phyloP scores from a whole-genome alignment of 1,140 invertebrate genomes.

The Heliconius eleuchia region DNA sequence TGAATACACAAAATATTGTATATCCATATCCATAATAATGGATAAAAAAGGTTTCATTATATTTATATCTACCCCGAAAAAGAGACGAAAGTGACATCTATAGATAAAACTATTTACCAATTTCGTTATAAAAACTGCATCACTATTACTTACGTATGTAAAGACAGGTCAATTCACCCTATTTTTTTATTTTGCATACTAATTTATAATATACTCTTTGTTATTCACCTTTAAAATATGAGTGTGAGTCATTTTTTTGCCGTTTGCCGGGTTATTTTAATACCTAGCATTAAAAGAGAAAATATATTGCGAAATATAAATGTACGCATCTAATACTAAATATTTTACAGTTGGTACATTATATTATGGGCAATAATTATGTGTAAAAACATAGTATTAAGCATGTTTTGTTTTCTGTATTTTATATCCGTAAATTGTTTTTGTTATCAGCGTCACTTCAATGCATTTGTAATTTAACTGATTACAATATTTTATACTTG shows the following conservation, averaged over 20 bases:
- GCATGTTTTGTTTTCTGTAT: neutral
- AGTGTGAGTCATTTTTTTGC: neutral
- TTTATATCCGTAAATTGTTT: conserved; percentile 3
- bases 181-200: neutral
- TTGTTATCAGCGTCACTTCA: conserved; percentile 3
- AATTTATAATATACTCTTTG: neutral
- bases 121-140: neutral
- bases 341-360: neutral
- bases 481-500: conserved; percentile 11
- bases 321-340: neutral
- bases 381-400: neutral
- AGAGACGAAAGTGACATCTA: neutral
- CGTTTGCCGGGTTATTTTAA: neutral
- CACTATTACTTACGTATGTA: neutral
- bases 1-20: neutral
- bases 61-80: neutral
- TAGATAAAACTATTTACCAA: neutral
- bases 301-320: neutral
- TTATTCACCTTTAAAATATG: conserved; percentile 6
- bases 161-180: neutral
- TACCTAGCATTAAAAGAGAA: neutral
- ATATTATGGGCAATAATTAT: neutral
- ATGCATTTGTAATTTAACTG: conserved; percentile 9
- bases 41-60: neutral
- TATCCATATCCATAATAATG: no score